These are phyloP conservation scores for Acrobasis consociella DNA, from an alignment of 2,888 invertebrate genomes.

Conservation along the genomic window DNA sequence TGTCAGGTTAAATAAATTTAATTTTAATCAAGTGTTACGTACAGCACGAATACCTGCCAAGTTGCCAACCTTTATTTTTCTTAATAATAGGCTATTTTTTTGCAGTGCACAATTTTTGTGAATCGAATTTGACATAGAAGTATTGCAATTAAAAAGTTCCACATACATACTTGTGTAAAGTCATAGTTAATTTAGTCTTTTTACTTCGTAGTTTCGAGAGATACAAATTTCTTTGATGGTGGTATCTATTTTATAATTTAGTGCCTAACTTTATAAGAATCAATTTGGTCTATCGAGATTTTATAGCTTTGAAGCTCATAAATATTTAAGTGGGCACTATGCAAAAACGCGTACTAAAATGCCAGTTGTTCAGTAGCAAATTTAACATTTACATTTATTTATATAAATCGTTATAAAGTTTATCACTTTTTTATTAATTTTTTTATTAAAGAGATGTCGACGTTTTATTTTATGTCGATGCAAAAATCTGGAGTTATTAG, in stretches of 20 bases:
- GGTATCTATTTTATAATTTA: constrained; percentile 29
- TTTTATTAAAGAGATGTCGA: neutral
- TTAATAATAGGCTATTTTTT: too few relatives aligned
- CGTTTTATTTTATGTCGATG: neutral
- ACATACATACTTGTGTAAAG: too few relatives aligned
- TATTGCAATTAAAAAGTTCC: too few relatives aligned
- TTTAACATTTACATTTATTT: constrained; percentile 15
- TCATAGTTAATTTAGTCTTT: too few relatives aligned
- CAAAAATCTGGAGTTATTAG: neutral
- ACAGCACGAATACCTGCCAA: too few relatives aligned
- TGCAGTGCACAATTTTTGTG: too few relatives aligned
- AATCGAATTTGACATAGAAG: too few relatives aligned
- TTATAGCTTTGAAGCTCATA: constrained; percentile 49
- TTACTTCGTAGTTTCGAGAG: too few relatives aligned
- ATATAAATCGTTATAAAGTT: neutral
- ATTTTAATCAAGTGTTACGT: too few relatives aligned
- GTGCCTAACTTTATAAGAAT: constrained; percentile 31
- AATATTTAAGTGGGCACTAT: constrained; percentile 39
- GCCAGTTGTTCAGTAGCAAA: constrained; percentile 32
- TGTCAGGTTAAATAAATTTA: too few relatives aligned
- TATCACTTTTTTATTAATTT: too few relatives aligned
- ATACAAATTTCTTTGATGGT: neutral
- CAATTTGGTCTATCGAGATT: constrained; percentile 40
- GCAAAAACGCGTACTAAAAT: constrained; percentile 47
- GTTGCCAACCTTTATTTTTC: too few relatives aligned